Evolutionary conservation across 1,140 invertebrate genomes (phyloP), one percentile per base, ranked within the genome.

Genomic region (Drosophila pachea): DNA sequence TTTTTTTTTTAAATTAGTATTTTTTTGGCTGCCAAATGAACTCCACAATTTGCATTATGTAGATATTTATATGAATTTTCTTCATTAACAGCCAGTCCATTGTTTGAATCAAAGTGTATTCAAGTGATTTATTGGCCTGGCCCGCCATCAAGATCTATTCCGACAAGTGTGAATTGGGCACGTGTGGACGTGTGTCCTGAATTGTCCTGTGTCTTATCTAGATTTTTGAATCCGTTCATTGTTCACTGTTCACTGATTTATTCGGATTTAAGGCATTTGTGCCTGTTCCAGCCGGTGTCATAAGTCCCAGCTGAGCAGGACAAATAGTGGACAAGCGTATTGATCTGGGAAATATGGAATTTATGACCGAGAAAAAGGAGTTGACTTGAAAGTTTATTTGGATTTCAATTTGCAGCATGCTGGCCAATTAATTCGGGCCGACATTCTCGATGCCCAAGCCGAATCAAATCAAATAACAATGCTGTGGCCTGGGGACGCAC

Each of bases 401-500:
- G 7, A 31, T 58, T 65, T 65, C 43, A 64, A 56, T 55, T 48
- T 55, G 45, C 43, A 49, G 47, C 32, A 55, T 49, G 22, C 58
- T 50, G 54, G 43, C 53, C 66, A 68, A 68, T 63, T 68, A 61
- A 55, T 62, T 54, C 29, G 49, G 45, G 31, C 48, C n/a, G n/a
- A 12, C n/a, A 50, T 12, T 9, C 4, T 12, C 12, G 47, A 49
- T 48, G 40, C 32, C 33, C 14, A 8, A 12, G 29, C 29, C 59
- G 35, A 59, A 66, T 66, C 59, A 59, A 66, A 66, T 66, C 35
- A 48, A 33, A 66, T 49, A 50, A 32, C 42, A 42, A 33, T 32
- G n/a, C n/a, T n/a, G n/a, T n/a, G n/a, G n/a, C n/a, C n/a, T n/a
- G 14, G 33, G 22, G 22, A 22, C 22, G 22, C 1, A 22, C 3